These are phyloP conservation scores for Ictalurus furcatus DNA, from an alignment of 2,113 vertebrate genomes.

Conservation along the genomic window DNA sequence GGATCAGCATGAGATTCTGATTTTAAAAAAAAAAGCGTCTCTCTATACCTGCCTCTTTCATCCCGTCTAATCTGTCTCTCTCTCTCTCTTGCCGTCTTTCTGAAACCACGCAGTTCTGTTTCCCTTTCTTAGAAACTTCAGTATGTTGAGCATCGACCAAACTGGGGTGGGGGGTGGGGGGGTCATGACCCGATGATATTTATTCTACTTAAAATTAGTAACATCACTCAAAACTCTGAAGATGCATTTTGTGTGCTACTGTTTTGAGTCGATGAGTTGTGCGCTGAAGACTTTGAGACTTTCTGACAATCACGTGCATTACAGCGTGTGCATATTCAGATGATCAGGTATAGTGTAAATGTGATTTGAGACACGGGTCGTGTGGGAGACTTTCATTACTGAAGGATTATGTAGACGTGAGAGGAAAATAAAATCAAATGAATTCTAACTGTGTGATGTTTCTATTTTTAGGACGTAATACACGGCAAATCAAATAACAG, in stretches of 20 bases:
- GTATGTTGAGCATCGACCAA: too few species aligned
- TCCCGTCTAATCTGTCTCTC: neutral
- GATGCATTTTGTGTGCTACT: too few species aligned
- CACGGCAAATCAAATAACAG: conserved; percentile 13
- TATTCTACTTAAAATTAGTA: too few species aligned
- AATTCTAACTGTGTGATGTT: conserved; percentile 1
- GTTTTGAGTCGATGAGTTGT: neutral
- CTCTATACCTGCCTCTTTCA: neutral
- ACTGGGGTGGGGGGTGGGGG: too few species aligned
- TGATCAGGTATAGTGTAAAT: neutral
- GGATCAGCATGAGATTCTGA: too few species aligned
- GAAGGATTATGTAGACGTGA: neutral
- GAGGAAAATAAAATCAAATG: neutral
- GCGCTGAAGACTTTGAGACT: neutral
- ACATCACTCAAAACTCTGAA: too few species aligned
- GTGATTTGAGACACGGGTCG: neutral
- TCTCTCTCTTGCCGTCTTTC: too few species aligned
- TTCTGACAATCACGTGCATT: neutral
- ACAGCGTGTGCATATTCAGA: neutral
- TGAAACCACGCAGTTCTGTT: neutral
- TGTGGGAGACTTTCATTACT: neutral
- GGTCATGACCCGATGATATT: too few species aligned
- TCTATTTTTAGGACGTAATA: conserved; percentile 10
- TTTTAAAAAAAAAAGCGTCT: too few species aligned
- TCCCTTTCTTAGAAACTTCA: too few species aligned